phyloP scores from a whole-genome alignment of 2,113 vertebrate genomes.

The Ictalurus furcatus region DNA sequence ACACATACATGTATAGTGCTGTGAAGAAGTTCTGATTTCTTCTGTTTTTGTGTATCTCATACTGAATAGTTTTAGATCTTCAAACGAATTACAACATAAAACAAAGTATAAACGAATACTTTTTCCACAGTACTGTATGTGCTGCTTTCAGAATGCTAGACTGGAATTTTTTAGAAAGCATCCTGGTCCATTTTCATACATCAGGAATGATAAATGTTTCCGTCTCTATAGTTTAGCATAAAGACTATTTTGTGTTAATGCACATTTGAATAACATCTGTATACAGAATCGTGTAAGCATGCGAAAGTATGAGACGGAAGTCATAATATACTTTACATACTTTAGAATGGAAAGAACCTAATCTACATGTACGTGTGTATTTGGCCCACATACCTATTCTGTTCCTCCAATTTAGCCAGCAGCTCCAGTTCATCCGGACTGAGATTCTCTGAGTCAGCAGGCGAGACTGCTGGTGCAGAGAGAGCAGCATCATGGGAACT shows the following conservation, averaged over 20 bases:
- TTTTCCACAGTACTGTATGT: background rate
- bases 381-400: slow-evolving; percentile 82
- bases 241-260: background rate
- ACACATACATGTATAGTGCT: no score
- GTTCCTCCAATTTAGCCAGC: slow-evolving; percentile 94
- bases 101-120: no score
- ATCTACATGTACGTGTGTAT: background rate
- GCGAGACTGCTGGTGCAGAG: slow-evolving; percentile 79
- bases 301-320: background rate
- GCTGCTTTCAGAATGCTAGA: background rate
- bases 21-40: no score
- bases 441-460: slow-evolving; percentile 90
- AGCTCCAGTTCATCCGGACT: slow-evolving; percentile 94
- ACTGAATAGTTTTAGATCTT: no score
- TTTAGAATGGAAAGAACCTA: background rate
- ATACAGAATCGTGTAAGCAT: background rate
- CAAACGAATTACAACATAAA: no score
- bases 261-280: background rate
- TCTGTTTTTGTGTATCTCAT: no score
- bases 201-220: background rate
- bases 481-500: slow-evolving; percentile 83
- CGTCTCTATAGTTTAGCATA: background rate
- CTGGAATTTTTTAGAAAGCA: background rate
- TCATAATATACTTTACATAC: background rate
- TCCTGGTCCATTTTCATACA: background rate